Evolutionary conservation across 2,797 vertebrate genomes (phyloP), one percentile per base, ranked within the genome.

Genomic region (Pampus argenteus): DNA sequence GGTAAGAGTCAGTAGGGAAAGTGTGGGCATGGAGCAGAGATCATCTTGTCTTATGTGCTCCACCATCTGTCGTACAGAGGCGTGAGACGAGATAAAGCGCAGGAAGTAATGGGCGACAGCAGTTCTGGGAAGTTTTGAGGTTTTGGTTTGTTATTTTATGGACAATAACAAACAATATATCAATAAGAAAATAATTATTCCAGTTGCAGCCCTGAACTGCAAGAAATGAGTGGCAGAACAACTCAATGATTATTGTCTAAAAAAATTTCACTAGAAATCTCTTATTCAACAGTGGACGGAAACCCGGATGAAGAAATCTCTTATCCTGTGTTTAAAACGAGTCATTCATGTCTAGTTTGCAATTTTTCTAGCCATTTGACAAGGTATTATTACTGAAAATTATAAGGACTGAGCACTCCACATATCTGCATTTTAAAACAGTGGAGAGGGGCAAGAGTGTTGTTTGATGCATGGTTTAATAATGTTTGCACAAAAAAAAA

Each of bases 41-140:
- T 81, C 74, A 22, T 44, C 66, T 72, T 74, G 78, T 82, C 76
- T 83, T 67, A 66, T 81, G 64, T 69, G 74, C 66, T 78, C 67
- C 74, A 38, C 70, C 23, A 68, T 75, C 85, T 80, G 66, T 83
- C 73, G 76, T 87, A 84, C 82, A 71, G 77, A 94, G 90, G 89
- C 85, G 89, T 92, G 80, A 85, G 54, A 73, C 54, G 74, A 84
- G 93, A 96, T 95, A 95, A 90, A 7, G 81, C 84, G 69, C 86
- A 91, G 94, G 94, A 95, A 93, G 89, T 89, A 72, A 86, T 90
- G 89, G 88, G 87, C 48, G 50, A 61, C 55, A 13, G 69, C 20
- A 22, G 62, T 3, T 34, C 31, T 34, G 31, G 31, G 31, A 10
- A 34, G 13, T 36, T 36, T 36, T 36, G 34, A 4, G 34, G 34